Conservation (phyloP, 1,140 invertebrate genomes). For the Trichonephila clavipes region DNA sequence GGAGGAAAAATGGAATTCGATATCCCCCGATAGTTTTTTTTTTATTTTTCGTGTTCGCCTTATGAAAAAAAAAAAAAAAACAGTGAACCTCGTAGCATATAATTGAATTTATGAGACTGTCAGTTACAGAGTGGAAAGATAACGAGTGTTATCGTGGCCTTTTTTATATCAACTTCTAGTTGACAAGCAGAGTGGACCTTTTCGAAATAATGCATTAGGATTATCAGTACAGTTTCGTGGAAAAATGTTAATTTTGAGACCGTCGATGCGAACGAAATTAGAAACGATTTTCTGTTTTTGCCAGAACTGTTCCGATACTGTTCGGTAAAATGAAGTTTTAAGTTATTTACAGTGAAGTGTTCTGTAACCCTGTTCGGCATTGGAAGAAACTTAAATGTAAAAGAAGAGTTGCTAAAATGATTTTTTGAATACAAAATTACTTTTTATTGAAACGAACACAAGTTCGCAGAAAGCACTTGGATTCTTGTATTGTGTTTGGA, state of each 20-base stretch:
- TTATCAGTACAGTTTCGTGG: conserved; percentile 2
- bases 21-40: conserved; percentile 37
- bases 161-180: not conserved
- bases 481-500: too few species aligned
- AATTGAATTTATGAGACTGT: conserved; percentile 70
- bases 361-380: too few species aligned
- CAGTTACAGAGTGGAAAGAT: not conserved
- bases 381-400: too few species aligned
- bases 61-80: not conserved
- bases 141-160: not conserved
- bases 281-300: not conserved
- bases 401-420: too few species aligned
- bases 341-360: too few species aligned
- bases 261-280: too few species aligned
- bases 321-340: too few species aligned
- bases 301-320: too few species aligned
- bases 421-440: too few species aligned
- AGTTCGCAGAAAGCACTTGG: too few species aligned
- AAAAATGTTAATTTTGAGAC: not conserved
- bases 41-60: not conserved
- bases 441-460: too few species aligned
- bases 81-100: not conserved
- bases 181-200: not conserved
- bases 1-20: conserved; percentile 35
- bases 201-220: conserved; percentile 2